These are phyloP conservation scores for Eriosoma lanigerum DNA, from an alignment of 1,140 invertebrate species.

Conservation along the genomic window DNA sequence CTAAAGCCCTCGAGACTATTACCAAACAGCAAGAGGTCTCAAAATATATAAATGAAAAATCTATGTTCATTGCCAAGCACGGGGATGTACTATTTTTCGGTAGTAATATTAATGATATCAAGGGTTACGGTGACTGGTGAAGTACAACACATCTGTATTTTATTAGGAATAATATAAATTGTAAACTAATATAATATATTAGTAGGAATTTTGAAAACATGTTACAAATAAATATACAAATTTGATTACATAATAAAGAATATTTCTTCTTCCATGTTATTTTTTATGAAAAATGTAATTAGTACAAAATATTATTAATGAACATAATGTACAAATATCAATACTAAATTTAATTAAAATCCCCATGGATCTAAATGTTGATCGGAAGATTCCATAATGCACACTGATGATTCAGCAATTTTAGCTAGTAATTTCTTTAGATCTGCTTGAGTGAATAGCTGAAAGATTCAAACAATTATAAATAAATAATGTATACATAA, in stretches of 20 bases:
- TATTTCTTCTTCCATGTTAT: no score
- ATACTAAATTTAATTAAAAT: not conserved
- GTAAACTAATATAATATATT: no score
- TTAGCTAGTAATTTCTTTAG: slow-evolving; percentile 75
- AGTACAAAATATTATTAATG: no score
- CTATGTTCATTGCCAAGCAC: slow-evolving; percentile 35
- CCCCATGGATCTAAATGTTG: slow-evolving; percentile 35
- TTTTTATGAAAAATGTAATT: no score
- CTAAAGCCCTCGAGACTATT: not conserved
- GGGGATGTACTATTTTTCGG: slow-evolving; percentile 26
- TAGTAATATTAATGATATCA: slow-evolving; percentile 45
- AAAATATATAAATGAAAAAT: slow-evolving; percentile 31
- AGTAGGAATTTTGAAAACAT: not conserved
- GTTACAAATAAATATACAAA: not conserved
- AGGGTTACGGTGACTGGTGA: slow-evolving; percentile 43
- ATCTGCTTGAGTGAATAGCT: slow-evolving; percentile 72
- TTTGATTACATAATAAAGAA: not conserved
- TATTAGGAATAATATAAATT: no score
- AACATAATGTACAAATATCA: no score
- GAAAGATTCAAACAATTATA: slow-evolving; percentile 52
- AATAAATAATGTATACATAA: no score
- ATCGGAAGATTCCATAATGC: slow-evolving; percentile 58
- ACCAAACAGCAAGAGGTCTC: not conserved
- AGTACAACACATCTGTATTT: not conserved
- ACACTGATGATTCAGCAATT: slow-evolving; percentile 74